Conservation (phyloP, 2,888 invertebrate species). For the Desoria tigrina region DNA sequence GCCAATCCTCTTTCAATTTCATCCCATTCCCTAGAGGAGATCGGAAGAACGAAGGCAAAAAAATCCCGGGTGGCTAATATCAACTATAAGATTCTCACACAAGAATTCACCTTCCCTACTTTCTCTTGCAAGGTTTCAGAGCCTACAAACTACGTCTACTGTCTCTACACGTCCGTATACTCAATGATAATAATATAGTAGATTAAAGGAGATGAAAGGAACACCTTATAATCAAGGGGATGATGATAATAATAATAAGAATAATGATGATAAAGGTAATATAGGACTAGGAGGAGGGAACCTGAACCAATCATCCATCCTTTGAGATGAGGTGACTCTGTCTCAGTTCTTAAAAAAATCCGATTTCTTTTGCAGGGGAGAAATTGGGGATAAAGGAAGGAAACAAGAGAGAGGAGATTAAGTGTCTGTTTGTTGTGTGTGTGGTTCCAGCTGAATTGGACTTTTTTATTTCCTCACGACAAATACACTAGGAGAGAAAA, state of each 20-base stretch:
- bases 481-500: too few relatives aligned
- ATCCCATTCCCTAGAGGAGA: not conserved
- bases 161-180: too few relatives aligned
- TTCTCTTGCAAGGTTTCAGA: too few relatives aligned
- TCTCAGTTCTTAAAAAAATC: not conserved
- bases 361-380: slow-evolving; percentile 5
- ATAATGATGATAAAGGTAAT: slow-evolving; percentile 10
- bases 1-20: slow-evolving; percentile 11
- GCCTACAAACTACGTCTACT: too few relatives aligned
- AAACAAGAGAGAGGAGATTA: slow-evolving; percentile 10
- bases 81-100: too few relatives aligned
- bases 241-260: slow-evolving; percentile 4
- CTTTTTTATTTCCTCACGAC: slow-evolving; percentile 4
- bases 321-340: slow-evolving; percentile 5
- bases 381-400: slow-evolving; percentile 1
- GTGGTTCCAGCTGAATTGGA: not conserved
- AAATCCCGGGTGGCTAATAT: not conserved
- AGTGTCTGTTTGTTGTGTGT: slow-evolving; percentile 11
- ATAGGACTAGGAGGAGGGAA: not conserved
- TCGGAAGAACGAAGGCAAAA: not conserved
- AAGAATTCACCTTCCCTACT: too few relatives aligned
- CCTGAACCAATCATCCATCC: slow-evolving; percentile 3
- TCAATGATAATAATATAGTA: too few relatives aligned
- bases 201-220: too few relatives aligned
- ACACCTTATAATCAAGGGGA: slow-evolving; percentile 1